Evolutionary conservation across 2,888 invertebrate genomes (phyloP).

Genomic region (Phytoseiulus persimilis): DNA sequence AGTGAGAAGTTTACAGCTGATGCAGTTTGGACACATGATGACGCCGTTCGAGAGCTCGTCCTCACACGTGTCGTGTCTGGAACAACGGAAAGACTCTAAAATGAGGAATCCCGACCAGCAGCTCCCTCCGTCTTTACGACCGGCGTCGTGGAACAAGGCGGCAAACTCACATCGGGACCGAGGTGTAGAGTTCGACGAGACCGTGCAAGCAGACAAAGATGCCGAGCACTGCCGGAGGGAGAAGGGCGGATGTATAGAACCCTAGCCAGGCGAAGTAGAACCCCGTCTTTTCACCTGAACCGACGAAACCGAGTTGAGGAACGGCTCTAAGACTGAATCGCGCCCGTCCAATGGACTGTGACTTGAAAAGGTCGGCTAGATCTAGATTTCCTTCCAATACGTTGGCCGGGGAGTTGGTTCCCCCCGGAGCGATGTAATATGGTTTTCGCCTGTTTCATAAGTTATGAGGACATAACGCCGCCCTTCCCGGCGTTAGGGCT

Average conservation of each 20-base stretch:
- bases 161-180: background rate
- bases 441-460: background rate
- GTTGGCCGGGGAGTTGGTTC: background rate
- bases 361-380: background rate
- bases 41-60: background rate
- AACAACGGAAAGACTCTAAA: background rate
- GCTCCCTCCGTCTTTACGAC: background rate
- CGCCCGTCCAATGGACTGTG: background rate
- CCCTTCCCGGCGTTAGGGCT: background rate
- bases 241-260: conserved; percentile 80
- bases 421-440: background rate
- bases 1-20: conserved; percentile 40
- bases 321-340: background rate
- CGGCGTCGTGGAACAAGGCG: too few relatives aligned
- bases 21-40: conserved; percentile 13
- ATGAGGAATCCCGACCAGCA: background rate
- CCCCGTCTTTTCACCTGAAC: conserved; percentile 71
- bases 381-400: background rate
- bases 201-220: conserved; percentile 53
- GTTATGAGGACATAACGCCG: background rate
- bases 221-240: conserved; percentile 76
- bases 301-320: background rate
- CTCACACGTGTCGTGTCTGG: conserved; percentile 7
- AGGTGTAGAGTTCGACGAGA: conserved; percentile 9
- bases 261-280: conserved; percentile 88